Conservation (phyloP, 2,113 vertebrate genomes). For the Vidua macroura region DNA sequence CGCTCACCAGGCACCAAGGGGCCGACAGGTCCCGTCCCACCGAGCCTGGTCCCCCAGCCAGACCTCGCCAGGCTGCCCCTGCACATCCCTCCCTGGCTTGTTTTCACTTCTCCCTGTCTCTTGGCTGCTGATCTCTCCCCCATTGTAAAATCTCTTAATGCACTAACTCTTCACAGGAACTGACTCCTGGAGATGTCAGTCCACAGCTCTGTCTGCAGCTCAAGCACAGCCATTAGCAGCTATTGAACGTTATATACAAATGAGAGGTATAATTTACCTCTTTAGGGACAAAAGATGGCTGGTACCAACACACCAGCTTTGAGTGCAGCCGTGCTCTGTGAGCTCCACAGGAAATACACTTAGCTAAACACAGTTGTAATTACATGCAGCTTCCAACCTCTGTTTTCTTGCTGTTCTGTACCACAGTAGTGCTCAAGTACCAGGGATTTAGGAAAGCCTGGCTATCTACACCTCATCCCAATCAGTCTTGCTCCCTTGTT, state of each 20-base stretch:
- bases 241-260: neutral
- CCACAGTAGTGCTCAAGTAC: neutral
- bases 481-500: neutral
- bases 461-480: neutral
- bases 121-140: neutral
- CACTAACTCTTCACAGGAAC: rapidly evolving
- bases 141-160: neutral
- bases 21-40: rapidly evolving
- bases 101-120: neutral
- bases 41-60: rapidly evolving
- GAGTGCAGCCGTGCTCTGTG: neutral
- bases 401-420: neutral
- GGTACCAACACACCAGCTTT: neutral
- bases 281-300: neutral
- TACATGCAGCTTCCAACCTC: neutral
- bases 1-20: neutral
- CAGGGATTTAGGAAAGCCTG: neutral
- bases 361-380: neutral
- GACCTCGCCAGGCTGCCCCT: neutral
- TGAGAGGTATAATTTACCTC: neutral
- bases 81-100: neutral
- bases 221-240: neutral
- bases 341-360: constrained; percentile 28
- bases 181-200: neutral
- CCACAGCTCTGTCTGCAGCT: neutral